Evolutionary conservation across 2,113 vertebrate species (phyloP).

Genomic region (Apteryx mantelli): DNA sequence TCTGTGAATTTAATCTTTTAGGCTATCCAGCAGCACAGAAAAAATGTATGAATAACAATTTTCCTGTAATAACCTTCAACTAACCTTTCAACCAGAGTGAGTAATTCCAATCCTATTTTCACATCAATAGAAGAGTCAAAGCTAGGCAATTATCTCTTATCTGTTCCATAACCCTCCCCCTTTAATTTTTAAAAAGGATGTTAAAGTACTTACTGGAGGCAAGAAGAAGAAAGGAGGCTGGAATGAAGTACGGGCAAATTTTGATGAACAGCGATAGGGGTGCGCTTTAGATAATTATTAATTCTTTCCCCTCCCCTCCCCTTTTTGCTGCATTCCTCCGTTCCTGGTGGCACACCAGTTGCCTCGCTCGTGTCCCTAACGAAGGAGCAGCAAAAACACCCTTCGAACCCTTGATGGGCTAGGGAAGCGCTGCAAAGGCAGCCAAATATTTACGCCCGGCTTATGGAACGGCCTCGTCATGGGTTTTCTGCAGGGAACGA

Average conservation of each 20-base stretch:
- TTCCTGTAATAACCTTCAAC: conserved; percentile 97
- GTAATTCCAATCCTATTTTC: conserved; percentile 93
- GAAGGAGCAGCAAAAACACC: neutral
- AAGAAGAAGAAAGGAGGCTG: conserved; percentile 46
- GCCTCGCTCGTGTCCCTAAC: neutral
- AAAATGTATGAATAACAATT: conserved; percentile 86
- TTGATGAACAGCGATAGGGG: conserved; percentile 52
- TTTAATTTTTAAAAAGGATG: conserved; percentile 77
- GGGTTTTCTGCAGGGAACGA: too few relatives aligned
- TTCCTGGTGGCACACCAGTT: conserved; percentile 17
- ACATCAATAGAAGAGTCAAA: conserved; percentile 89
- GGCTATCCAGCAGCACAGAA: conserved; percentile 82
- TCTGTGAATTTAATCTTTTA: conserved; percentile 92
- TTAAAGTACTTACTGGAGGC: conserved; percentile 62
- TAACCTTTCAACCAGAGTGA: conserved; percentile 95
- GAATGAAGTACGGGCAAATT: conserved; percentile 35
- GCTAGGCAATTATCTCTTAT: conserved; percentile 83
- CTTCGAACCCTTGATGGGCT: accelerated
- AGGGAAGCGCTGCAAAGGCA: accelerated
- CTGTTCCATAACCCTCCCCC: conserved; percentile 74
- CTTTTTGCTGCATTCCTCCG: neutral
- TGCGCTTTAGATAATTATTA: conserved; percentile 13
- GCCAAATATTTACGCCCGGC: too few relatives aligned
- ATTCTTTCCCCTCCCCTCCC: neutral
- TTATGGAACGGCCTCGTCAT: too few relatives aligned